A percentile compares a stretch with the other conserved stretches of the same genome.
These are phyloP conservation scores for Hirudinaria manillensis DNA, from an alignment of 2,888 invertebrate species.

Conservation along the genomic window DNA sequence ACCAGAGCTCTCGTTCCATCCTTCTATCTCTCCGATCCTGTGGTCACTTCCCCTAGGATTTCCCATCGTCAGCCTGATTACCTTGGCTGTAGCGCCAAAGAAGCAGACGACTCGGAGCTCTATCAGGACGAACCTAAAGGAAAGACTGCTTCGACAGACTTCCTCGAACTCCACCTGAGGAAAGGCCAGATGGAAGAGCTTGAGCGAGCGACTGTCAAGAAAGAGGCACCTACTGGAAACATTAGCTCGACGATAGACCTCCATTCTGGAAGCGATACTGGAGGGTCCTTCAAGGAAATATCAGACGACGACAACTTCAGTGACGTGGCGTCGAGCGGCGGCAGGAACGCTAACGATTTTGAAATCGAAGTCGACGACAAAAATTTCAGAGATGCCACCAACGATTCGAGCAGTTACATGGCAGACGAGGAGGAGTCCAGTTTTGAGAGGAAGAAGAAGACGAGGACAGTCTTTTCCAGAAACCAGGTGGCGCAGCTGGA, in stretches of 20 bases:
- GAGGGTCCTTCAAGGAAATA: neutral
- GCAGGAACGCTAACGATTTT: neutral
- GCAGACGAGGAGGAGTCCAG: neutral
- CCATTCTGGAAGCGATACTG: too few species aligned
- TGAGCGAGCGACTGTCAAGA: too few species aligned
- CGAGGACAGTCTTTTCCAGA: conserved; percentile 51
- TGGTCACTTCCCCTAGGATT: neutral
- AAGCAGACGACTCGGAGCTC: neutral
- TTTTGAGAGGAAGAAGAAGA: conserved; percentile 45
- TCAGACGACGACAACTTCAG: conserved; percentile 6
- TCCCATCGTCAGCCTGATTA: neutral
- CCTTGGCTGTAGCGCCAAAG: neutral
- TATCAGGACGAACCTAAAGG: neutral
- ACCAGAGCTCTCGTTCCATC: too few species aligned
- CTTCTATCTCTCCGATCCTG: too few species aligned
- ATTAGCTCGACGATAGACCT: neutral
- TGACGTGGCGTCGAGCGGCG: neutral
- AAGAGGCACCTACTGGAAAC: neutral
- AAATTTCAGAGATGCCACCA: neutral
- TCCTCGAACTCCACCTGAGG: neutral
- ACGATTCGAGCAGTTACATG: too few species aligned
- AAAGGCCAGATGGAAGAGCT: too few species aligned
- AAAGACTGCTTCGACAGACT: neutral
- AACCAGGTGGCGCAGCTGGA: conserved; percentile 51
- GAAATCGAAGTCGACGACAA: conserved; percentile 22